Evolutionary conservation across 2,113 vertebrate species (phyloP).

Genomic region (Scytalopus superciliaris): DNA sequence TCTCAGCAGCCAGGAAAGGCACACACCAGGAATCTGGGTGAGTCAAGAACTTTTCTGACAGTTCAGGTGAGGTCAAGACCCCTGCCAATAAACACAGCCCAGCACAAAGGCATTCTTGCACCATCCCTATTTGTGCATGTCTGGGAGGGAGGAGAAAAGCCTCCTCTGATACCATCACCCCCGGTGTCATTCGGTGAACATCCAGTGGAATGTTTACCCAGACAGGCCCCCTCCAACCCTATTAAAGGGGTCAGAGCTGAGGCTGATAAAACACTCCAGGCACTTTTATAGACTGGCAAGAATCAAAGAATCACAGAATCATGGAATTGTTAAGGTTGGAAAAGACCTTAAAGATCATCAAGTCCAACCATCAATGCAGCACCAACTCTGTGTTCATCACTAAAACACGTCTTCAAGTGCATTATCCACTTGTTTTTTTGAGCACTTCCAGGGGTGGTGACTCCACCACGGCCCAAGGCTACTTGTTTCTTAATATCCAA

Average conservation of each 20-base stretch:
- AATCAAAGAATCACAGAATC: neutral
- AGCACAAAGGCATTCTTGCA: neutral
- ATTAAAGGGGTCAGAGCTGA: neutral
- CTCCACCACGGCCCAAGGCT: too few relatives aligned
- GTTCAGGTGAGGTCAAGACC: neutral
- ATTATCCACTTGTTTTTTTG: neutral
- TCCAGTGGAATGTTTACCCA: fast-evolving
- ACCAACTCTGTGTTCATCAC: neutral
- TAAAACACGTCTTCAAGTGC: neutral
- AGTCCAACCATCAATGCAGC: neutral
- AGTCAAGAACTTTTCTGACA: neutral
- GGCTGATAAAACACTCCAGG: neutral
- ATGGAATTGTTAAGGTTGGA: neutral
- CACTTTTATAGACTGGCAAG: neutral
- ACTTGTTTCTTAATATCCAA: neutral
- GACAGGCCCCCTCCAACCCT: neutral
- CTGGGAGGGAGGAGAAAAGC: neutral
- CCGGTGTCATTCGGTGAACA: too few relatives aligned
- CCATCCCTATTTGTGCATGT: too few relatives aligned
- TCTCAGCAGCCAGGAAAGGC: neutral
- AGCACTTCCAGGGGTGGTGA: neutral
- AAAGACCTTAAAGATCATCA: neutral
- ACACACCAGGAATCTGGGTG: fast-evolving
- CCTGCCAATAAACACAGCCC: neutral
- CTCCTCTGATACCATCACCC: neutral